Percentiles rank a stretch among this genome's conserved stretches.
These are phyloP conservation scores for Phenganax marumi DNA, from an alignment of 92 coral and sea anemone genomes.

Conservation along the genomic window DNA sequence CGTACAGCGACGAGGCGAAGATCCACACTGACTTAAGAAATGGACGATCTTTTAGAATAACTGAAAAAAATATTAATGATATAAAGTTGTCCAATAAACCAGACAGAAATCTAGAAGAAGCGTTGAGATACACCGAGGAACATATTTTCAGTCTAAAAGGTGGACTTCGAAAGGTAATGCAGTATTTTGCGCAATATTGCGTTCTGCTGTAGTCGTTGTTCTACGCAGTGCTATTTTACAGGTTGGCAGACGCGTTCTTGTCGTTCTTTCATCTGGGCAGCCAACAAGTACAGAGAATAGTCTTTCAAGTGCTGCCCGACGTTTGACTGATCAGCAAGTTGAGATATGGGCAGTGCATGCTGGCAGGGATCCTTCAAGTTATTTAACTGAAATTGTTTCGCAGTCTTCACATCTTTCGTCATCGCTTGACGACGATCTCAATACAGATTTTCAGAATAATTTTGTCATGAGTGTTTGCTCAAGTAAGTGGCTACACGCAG, in stretches of 20 bases:
- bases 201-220: background rate
- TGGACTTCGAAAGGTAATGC: conserved; percentile 27
- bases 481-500: conserved; percentile 12
- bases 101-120: conserved; percentile 27
- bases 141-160: conserved; percentile 31
- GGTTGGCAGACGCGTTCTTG: conserved; percentile 19
- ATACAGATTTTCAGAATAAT: conserved; percentile 8
- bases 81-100: conserved; percentile 8
- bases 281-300: conserved; percentile 1
- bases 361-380: conserved; percentile 17
- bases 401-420: conserved; percentile 5
- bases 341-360: conserved; percentile 32
- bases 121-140: conserved; percentile 12
- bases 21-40: background rate
- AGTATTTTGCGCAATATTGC: background rate
- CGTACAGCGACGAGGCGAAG: conserved; percentile 22
- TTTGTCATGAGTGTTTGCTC: conserved; percentile 30
- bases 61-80: conserved; percentile 2
- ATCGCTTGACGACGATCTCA: background rate
- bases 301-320: background rate
- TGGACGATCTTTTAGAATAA: conserved; percentile 8
- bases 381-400: conserved; percentile 14
- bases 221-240: background rate
- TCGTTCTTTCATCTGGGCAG: conserved; percentile 30
- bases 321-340: conserved; percentile 18